These are phyloP conservation scores for Capreolus pygargus DNA, from an alignment of 2,113 vertebrate genomes.

Conservation along the genomic window DNA sequence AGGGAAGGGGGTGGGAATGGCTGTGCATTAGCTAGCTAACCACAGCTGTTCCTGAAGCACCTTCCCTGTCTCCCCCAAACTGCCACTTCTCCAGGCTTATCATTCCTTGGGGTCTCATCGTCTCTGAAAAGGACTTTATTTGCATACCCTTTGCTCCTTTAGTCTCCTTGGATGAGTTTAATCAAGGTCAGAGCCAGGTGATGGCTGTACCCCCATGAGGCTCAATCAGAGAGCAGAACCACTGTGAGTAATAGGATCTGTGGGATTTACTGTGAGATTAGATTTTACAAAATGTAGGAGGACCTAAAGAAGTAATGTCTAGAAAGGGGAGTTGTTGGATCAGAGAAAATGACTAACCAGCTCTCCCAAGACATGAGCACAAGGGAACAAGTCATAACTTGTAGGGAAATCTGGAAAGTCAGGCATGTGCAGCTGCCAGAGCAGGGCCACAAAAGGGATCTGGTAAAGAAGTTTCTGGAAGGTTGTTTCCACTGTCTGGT, in stretches of 20 bases:
- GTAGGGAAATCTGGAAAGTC: neutral
- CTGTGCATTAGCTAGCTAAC: neutral
- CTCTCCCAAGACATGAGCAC: fast-evolving
- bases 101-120: neutral
- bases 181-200: neutral
- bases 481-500: neutral
- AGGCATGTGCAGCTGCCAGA: neutral
- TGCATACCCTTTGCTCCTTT: neutral
- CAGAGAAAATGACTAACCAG: neutral
- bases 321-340: neutral
- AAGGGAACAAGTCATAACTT: neutral
- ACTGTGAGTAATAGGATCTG: neutral
- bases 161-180: neutral
- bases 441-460: neutral
- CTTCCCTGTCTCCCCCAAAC: neutral
- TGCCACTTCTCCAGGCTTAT: neutral
- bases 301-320: neutral
- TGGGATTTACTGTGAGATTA: neutral
- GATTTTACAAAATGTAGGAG: neutral
- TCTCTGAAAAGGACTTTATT: neutral
- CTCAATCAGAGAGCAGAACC: neutral
- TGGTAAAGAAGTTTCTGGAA: neutral
- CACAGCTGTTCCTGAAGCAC: fast-evolving
- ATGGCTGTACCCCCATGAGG: neutral
- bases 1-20: neutral